Conservation (phyloP, 2,113 vertebrate genomes). For the Pristiophorus japonicus region DNA sequence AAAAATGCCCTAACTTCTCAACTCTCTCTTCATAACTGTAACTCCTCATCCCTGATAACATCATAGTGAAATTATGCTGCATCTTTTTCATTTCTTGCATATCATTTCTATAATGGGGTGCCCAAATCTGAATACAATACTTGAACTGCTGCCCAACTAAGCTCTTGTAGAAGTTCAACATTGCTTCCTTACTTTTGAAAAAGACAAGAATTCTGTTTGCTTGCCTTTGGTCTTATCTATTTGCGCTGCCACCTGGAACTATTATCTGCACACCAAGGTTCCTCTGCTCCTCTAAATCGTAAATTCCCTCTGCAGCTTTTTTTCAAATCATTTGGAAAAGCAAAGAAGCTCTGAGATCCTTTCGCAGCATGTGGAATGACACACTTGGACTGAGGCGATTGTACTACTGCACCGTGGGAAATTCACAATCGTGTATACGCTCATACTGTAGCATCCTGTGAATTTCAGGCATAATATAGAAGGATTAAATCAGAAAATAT, state of each 20-base stretch:
- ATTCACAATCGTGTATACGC: neutral
- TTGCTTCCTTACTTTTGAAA: no score
- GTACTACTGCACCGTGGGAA: neutral
- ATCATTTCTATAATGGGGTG: no score
- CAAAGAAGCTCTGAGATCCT: neutral
- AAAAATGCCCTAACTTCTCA: no score
- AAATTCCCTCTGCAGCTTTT: neutral
- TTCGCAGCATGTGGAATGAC: neutral
- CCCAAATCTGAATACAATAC: no score
- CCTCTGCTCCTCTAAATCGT: neutral
- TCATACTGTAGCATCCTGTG: neutral
- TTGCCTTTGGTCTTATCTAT: neutral
- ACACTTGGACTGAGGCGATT: neutral
- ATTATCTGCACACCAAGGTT: neutral
- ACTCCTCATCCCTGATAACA: no score
- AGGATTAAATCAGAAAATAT: neutral
- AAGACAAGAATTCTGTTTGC: neutral
- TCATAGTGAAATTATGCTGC: no score
- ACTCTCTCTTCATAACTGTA: no score
- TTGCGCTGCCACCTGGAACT: neutral
- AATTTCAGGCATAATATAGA: neutral
- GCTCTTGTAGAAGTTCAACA: no score
- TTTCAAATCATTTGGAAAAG: neutral
- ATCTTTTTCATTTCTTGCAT: no score
- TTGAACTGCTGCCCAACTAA: no score